Evolutionary conservation across 2,113 vertebrate genomes (phyloP).

Genomic region (Bagarius yarrelli): DNA sequence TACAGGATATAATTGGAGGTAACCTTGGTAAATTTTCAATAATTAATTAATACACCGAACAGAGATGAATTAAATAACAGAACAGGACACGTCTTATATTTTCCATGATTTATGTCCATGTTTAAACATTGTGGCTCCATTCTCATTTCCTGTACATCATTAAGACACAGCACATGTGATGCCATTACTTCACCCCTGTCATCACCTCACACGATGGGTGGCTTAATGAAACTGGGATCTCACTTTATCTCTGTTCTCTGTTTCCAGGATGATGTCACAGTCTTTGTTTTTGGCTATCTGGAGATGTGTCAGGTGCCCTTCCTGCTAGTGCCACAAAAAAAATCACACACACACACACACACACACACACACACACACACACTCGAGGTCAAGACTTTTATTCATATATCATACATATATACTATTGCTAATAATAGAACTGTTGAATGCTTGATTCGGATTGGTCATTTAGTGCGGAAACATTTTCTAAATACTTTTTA

Average conservation of each 20-base stretch:
- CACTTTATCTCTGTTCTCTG: constrained; percentile 38
- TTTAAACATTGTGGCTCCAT: constrained; percentile 49
- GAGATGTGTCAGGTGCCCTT: constrained; percentile 45
- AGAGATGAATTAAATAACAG: neutral
- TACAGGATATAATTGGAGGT: neutral
- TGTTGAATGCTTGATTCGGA: neutral
- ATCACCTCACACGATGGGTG: constrained; percentile 42
- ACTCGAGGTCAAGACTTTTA: neutral
- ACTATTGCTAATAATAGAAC: too few relatives aligned
- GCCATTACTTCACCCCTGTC: constrained; percentile 39
- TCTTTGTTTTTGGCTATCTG: constrained; percentile 43
- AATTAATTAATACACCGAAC: neutral
- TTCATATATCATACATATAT: neutral
- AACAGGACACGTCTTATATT: neutral
- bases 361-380: neutral
- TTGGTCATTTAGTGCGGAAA: neutral
- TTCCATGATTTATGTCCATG: constrained; percentile 19
- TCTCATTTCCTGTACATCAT: constrained; percentile 47
- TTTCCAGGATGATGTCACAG: constrained; percentile 51
- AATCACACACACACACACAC: neutral
- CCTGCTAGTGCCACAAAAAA: constrained; percentile 27
- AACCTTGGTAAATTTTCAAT: neutral
- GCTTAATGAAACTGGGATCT: constrained; percentile 43
- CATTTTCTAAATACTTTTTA: neutral
- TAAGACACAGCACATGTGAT: constrained; percentile 25